Conservation (phyloP, 1,140 invertebrate genomes). For the Caenorhabditis latens region DNA sequence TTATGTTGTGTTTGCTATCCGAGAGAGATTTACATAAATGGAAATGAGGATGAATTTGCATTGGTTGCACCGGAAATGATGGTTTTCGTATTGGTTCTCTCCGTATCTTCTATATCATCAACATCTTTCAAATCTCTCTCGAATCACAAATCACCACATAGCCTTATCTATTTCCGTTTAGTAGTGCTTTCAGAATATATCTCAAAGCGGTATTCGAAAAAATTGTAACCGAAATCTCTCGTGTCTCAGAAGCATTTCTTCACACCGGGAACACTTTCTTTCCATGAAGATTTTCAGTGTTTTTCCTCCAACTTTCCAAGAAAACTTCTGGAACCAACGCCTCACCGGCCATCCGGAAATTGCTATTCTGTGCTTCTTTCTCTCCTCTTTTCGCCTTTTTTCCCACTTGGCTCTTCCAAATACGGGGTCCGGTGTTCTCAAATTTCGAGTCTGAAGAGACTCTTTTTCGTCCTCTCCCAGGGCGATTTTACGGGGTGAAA, state of each 20-base stretch:
- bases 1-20: slow-evolving; percentile 34
- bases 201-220: too few relatives aligned
- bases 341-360: slow-evolving; percentile 9
- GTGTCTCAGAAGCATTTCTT: background rate
- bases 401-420: slow-evolving; percentile 39
- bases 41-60: slow-evolving; percentile 39
- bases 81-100: background rate
- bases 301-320: background rate
- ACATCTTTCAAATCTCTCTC: background rate
- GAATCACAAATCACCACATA: background rate
- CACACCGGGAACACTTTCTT: background rate
- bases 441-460: slow-evolving; percentile 5
- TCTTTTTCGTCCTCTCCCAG: background rate
- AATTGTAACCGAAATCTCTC: background rate
- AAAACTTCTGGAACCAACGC: background rate
- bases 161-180: too few relatives aligned
- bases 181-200: too few relatives aligned
- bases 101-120: background rate
- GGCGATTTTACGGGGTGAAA: slow-evolving; percentile 22
- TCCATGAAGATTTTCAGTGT: background rate
- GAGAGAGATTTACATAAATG: slow-evolving; percentile 39
- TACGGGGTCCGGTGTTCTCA: slow-evolving; percentile 25
- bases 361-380: slow-evolving; percentile 29
- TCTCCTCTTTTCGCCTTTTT: background rate
- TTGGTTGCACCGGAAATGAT: slow-evolving; percentile 44